phyloP scores from a whole-genome alignment of 2,797 vertebrate genomes.

The Arctocebus calabarensis region DNA sequence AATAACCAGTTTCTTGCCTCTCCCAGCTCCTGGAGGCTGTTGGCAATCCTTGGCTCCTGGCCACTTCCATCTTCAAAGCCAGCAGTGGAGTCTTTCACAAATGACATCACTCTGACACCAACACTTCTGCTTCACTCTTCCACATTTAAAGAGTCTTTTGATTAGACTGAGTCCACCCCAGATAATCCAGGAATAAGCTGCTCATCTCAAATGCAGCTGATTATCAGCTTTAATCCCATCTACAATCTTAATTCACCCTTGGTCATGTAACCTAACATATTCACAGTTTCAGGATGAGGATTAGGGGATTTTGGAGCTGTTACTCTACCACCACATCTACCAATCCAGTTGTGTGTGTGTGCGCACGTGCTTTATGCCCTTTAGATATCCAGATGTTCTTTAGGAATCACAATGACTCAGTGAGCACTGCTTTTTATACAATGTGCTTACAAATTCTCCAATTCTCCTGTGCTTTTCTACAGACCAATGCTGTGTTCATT shows the following conservation, averaged over 20 bases:
- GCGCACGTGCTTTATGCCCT: no score
- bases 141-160: neutral
- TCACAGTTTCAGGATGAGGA: neutral
- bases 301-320: neutral
- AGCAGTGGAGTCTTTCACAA: neutral
- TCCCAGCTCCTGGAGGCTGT: neutral
- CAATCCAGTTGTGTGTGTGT: neutral
- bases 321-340: neutral
- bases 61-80: neutral
- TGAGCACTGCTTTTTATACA: neutral
- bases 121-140: neutral
- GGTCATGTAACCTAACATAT: neutral
- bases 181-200: neutral
- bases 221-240: neutral
- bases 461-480: neutral
- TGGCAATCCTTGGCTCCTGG: neutral
- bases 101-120: neutral
- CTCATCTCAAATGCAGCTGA: neutral
- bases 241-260: neutral
- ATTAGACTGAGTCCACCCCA: neutral
- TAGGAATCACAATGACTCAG: neutral
- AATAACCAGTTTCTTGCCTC: neutral
- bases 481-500: neutral
- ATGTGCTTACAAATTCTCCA: neutral
- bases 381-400: constrained; percentile 21